Conservation (phyloP, 2,888 invertebrate genomes). For the Agapetus fuscipes region DNA sequence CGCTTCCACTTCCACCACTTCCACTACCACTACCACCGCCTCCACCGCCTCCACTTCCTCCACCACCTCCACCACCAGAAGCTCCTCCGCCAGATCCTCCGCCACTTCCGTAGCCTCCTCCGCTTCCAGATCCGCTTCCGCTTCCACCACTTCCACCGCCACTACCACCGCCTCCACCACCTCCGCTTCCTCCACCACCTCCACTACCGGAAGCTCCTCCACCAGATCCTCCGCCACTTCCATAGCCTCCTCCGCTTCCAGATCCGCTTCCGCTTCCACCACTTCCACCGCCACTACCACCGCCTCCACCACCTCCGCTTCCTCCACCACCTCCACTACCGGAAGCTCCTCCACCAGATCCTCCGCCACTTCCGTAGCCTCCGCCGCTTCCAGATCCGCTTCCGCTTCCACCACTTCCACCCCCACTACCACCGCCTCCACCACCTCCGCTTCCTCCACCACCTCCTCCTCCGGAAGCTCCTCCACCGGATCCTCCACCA, state of each 20-base stretch:
- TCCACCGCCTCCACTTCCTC: neutral
- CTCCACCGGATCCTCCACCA: neutral
- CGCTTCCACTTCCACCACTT: neutral
- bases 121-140: neutral
- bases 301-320: conserved; percentile 23
- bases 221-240: conserved; percentile 34
- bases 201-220: conserved; percentile 23
- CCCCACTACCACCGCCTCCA: neutral
- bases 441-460: neutral
- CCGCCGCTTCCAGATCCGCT: neutral
- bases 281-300: conserved; percentile 26
- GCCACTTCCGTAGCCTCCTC: neutral
- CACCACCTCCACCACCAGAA: neutral
- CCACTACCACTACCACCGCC: neutral
- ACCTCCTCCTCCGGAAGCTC: neutral
- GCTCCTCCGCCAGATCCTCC: neutral
- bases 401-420: neutral
- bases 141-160: neutral
- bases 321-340: conserved; percentile 23
- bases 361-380: neutral
- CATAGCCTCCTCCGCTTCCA: conserved; percentile 26
- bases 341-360: conserved; percentile 25
- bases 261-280: conserved; percentile 26
- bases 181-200: conserved; percentile 33
- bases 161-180: conserved; percentile 25